Evolutionary conservation across 2,113 vertebrate species (phyloP).

Genomic region (Triplophysa rosa): DNA sequence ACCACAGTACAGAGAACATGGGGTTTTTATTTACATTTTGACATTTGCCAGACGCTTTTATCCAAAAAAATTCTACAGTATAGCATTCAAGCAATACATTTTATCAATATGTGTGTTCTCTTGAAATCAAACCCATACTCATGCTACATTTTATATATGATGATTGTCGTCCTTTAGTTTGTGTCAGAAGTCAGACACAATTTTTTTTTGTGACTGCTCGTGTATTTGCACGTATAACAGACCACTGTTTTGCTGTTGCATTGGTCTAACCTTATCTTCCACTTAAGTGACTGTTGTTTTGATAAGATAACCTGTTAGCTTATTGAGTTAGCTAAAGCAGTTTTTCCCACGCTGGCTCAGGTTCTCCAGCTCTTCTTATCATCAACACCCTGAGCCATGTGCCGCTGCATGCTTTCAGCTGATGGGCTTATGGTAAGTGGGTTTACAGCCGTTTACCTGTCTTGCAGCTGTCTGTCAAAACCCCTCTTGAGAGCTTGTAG

Average conservation of each 20-base stretch:
- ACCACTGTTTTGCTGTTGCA: not conserved
- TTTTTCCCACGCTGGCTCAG: not conserved
- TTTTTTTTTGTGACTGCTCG: not conserved
- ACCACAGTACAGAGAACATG: not conserved
- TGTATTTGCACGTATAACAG: not conserved
- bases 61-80: too few species aligned
- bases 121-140: too few species aligned
- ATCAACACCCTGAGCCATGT: not conserved
- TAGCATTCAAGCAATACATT: too few species aligned
- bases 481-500: not conserved
- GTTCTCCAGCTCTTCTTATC: slow-evolving; percentile 1
- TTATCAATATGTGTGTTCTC: too few species aligned
- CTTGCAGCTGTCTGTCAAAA: slow-evolving; percentile 25
- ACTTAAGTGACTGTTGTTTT: not conserved
- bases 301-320: not conserved
- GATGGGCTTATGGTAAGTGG: not conserved
- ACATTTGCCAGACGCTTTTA: too few species aligned
- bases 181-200: not conserved
- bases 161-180: too few species aligned
- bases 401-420: not conserved
- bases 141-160: too few species aligned
- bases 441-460: not conserved
- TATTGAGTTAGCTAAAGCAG: not conserved
- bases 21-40: not conserved
- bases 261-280: not conserved